A percentile compares a stretch with the other conserved stretches of the same genome.
Evolutionary conservation across 2,113 vertebrate species (phyloP).

Genomic region (Carassius auratus): DNA sequence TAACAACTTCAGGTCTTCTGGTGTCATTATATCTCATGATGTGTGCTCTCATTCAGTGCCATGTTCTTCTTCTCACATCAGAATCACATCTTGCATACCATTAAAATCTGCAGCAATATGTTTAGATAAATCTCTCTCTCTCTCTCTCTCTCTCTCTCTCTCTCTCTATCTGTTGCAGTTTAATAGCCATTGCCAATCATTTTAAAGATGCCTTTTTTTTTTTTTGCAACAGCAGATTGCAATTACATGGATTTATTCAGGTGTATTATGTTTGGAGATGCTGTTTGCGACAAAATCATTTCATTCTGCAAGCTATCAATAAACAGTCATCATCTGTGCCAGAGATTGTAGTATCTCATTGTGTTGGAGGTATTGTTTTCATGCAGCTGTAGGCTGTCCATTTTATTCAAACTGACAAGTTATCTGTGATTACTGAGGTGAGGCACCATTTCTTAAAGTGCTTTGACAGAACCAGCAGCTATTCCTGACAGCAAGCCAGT

Average conservation of each 20-base stretch:
- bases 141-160: background rate
- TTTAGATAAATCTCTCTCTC: background rate
- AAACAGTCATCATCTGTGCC: background rate
- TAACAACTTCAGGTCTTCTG: background rate
- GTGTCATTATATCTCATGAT: background rate
- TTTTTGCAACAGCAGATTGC: background rate
- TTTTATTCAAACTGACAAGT: conserved; percentile 45
- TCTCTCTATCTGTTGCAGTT: background rate
- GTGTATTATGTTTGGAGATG: background rate
- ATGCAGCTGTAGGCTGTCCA: conserved; percentile 12
- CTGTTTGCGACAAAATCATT: conserved; percentile 7
- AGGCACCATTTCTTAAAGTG: conserved; percentile 31
- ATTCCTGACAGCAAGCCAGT: conserved; percentile 36
- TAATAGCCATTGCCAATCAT: background rate
- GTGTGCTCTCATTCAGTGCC: too few relatives aligned
- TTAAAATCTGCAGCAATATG: background rate
- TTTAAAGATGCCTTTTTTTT: background rate
- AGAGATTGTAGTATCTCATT: conserved; percentile 1
- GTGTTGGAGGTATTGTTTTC: background rate
- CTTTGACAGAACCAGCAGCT: conserved; percentile 45
- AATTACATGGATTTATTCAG: conserved; percentile 8
- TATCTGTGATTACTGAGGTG: conserved; percentile 33
- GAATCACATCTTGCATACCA: too few relatives aligned
- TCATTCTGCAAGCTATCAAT: background rate
- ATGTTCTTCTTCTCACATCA: too few relatives aligned